Evolutionary conservation across 2,113 vertebrate species (phyloP), one percentile per base, ranked within the genome.

Genomic region (Xyrauchen texanus): DNA sequence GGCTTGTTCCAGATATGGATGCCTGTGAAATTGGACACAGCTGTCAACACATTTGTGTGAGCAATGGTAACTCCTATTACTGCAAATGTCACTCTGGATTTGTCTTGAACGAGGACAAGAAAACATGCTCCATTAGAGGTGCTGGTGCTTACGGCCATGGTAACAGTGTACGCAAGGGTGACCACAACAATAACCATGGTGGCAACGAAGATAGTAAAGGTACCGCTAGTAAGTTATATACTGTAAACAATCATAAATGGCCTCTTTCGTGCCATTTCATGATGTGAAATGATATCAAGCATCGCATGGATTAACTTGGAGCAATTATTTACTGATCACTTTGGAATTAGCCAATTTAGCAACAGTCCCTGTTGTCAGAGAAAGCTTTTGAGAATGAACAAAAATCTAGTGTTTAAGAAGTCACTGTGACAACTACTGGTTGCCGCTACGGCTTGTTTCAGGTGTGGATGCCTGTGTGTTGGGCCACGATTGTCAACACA

Each of bases 21-120:
- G 87, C 91, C 51, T 95, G 94, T 79, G 89, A 92, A 79, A 86
- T 86, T 68, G 90, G 89, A 90, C 92, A 93, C 0, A 89, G 90
- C 67, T 97, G 95, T 78, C 85, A 95, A 71, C 95, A 96, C 61
- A 85, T 93, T 78, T 96, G 93, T 77, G 90, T 94, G 86, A 93
- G 88, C 60, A 93, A 87, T 85, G 88, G 90, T 0, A 87, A 85
- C 46, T 95, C 88, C 3, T 92, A 89, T 76, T 88, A 90, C 82
- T 96, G 95, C 84, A 90, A 92, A 87, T 96, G 95, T 88, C 88
- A 80, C 2, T 88, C 85, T 57, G 92, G 93, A 45, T 96, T 92
- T 77, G 83, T 89, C 80, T 86, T 97, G 89, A 96, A 95, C 57
- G 75, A 82, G 53, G 94, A 96, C 86, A 76, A 86, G 88, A 95